Evolutionary conservation across 2,888 invertebrate genomes (phyloP).

Genomic region (Dryobota labecula): DNA sequence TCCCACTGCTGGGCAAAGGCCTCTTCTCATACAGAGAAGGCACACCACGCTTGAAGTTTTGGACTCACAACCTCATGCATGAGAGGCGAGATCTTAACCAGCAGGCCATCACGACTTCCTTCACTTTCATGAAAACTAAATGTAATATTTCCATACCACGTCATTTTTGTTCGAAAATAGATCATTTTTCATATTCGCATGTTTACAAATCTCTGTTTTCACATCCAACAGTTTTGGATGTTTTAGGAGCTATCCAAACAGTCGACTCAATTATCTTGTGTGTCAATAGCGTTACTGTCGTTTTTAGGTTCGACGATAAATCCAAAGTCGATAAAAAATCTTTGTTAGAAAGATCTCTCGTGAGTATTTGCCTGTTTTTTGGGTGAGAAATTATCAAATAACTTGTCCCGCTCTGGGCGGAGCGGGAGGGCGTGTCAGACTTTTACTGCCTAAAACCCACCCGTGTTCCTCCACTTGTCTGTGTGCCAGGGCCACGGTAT

Average conservation of each 20-base stretch:
- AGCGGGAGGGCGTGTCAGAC: too few relatives aligned
- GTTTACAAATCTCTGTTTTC: conserved; percentile 16
- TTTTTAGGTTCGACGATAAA: conserved; percentile 15
- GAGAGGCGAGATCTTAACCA: too few relatives aligned
- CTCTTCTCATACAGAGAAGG: too few relatives aligned
- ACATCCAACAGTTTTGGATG: background rate
- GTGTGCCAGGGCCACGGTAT: too few relatives aligned
- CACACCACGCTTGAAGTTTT: too few relatives aligned
- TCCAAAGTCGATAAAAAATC: background rate
- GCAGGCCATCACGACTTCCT: too few relatives aligned
- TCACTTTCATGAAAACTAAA: conserved; percentile 23
- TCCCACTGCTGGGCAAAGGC: too few relatives aligned
- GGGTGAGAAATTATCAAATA: too few relatives aligned
- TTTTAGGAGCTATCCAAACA: background rate
- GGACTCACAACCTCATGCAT: too few relatives aligned
- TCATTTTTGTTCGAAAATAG: conserved; percentile 5
- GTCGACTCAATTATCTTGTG: background rate
- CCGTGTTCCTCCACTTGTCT: too few relatives aligned
- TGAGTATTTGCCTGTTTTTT: background rate
- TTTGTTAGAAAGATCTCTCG: conserved; percentile 6
- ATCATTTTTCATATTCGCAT: conserved; percentile 9
- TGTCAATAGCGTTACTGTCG: conserved; percentile 20
- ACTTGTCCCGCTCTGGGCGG: too few relatives aligned
- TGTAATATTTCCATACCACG: conserved; percentile 3
- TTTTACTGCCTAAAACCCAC: too few relatives aligned